Evolutionary conservation across 2,113 vertebrate genomes (phyloP).

Genomic region (Hippocampus guttulatus): DNA sequence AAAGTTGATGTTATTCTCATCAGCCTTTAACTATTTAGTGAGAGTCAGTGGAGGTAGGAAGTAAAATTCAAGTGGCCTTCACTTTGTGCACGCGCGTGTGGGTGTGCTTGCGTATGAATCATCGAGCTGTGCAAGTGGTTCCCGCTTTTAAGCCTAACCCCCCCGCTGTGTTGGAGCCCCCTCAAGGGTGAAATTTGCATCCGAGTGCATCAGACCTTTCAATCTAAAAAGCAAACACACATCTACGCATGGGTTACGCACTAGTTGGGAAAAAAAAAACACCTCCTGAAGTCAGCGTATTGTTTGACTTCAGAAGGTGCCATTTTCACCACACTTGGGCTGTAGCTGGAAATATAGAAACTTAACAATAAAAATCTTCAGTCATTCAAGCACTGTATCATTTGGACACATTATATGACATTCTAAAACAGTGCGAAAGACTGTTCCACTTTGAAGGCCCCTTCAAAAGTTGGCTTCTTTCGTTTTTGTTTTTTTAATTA

Average conservation of each 20-base stretch:
- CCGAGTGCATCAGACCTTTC: slow-evolving; percentile 12
- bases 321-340: too few species aligned
- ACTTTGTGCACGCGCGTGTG: neutral
- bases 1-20: slow-evolving; percentile 1
- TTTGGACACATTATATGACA: too few species aligned
- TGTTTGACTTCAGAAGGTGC: neutral
- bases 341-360: too few species aligned
- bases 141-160: slow-evolving; percentile 25
- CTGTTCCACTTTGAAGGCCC: too few species aligned
- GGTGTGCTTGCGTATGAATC: neutral
- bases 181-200: slow-evolving; percentile 18
- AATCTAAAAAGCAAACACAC: slow-evolving; percentile 22
- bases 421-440: too few species aligned
- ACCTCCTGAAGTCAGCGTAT: neutral
- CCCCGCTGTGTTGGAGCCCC: slow-evolving; percentile 11
- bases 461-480: too few species aligned
- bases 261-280: slow-evolving; percentile 6
- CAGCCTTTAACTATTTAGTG: slow-evolving; percentile 10
- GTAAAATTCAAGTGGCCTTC: neutral
- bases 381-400: too few species aligned
- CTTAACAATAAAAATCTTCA: too few species aligned
- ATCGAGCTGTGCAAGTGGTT: slow-evolving; percentile 5
- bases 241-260: slow-evolving; percentile 1
- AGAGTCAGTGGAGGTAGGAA: neutral
- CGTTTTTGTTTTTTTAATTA: too few species aligned